Evolutionary conservation across 2,888 invertebrate genomes (phyloP).

Genomic region (Agrenia bidenticulata): DNA sequence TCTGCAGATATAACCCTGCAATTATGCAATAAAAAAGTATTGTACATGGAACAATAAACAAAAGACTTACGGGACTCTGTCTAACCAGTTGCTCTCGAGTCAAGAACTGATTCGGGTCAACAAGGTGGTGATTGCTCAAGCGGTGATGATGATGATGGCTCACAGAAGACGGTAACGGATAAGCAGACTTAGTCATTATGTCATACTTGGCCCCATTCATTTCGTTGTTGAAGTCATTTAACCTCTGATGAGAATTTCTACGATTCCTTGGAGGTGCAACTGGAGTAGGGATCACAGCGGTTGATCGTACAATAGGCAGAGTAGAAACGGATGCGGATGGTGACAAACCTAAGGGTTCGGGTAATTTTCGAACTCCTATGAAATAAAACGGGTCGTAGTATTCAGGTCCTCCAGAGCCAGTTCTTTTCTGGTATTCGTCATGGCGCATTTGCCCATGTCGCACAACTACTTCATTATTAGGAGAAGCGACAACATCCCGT

Average conservation of each 20-base stretch:
- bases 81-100: slow-evolving; percentile 43
- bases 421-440: slow-evolving; percentile 36
- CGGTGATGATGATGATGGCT: slow-evolving; percentile 19
- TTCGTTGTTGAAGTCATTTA: slow-evolving; percentile 33
- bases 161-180: slow-evolving; percentile 1
- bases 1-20: too few relatives aligned
- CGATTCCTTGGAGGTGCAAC: slow-evolving; percentile 38
- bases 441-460: slow-evolving; percentile 34
- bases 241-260: slow-evolving; percentile 35
- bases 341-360: slow-evolving; percentile 4
- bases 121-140: slow-evolving; percentile 19
- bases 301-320: slow-evolving; percentile 11
- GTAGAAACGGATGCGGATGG: slow-evolving; percentile 1
- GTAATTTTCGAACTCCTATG: slow-evolving; percentile 21
- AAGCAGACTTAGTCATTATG: slow-evolving; percentile 32
- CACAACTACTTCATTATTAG: slow-evolving; percentile 22
- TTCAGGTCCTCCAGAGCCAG: slow-evolving; percentile 31
- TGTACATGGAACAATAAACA: background rate
- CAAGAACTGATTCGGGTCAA: slow-evolving; percentile 34
- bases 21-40: too few relatives aligned
- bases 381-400: slow-evolving; percentile 45
- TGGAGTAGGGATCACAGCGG: background rate
- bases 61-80: slow-evolving; percentile 37
- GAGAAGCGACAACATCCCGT: background rate
- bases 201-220: slow-evolving; percentile 41